These are phyloP conservation scores for Coleophora deauratella DNA, from an alignment of 2,888 invertebrate genomes.

Conservation along the genomic window DNA sequence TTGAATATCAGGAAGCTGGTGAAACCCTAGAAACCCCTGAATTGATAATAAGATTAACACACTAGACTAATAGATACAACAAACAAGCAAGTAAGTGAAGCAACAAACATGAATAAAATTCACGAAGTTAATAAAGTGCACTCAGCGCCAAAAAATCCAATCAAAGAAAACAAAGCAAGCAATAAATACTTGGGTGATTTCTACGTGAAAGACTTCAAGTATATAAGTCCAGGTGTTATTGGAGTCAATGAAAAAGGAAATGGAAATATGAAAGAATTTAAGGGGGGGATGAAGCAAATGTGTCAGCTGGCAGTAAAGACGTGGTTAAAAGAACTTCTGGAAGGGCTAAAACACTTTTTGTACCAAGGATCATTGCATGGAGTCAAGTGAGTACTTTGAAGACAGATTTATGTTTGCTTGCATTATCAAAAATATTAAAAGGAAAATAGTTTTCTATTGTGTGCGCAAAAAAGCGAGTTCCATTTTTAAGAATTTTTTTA, in stretches of 20 bases:
- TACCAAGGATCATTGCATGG: slow-evolving; percentile 62
- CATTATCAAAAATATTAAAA: too few relatives aligned
- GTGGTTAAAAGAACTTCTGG: slow-evolving; percentile 46
- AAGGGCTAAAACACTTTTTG: slow-evolving; percentile 56
- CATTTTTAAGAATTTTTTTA: too few relatives aligned
- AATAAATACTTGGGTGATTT: slow-evolving; percentile 41
- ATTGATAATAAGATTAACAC: too few relatives aligned
- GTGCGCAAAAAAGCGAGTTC: too few relatives aligned
- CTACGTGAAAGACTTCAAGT: slow-evolving; percentile 55
- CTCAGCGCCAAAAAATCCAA: background rate
- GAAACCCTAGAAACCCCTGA: too few relatives aligned
- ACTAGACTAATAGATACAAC: too few relatives aligned
- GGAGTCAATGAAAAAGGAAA: slow-evolving; percentile 18
- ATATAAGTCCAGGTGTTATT: slow-evolving; percentile 42
- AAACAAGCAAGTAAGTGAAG: too few relatives aligned
- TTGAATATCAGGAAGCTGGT: too few relatives aligned
- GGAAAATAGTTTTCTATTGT: too few relatives aligned
- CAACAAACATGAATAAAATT: too few relatives aligned
- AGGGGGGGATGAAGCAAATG: background rate
- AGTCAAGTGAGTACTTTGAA: slow-evolving; percentile 59
- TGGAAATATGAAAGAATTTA: background rate
- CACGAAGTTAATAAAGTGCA: too few relatives aligned
- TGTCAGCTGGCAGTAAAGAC: slow-evolving; percentile 9
- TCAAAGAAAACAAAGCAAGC: slow-evolving; percentile 19
- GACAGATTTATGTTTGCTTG: too few relatives aligned